Evolutionary conservation across 2,888 invertebrate genomes (phyloP), one percentile per base, ranked within the genome.

Genomic region (Polymixis lichenea): DNA sequence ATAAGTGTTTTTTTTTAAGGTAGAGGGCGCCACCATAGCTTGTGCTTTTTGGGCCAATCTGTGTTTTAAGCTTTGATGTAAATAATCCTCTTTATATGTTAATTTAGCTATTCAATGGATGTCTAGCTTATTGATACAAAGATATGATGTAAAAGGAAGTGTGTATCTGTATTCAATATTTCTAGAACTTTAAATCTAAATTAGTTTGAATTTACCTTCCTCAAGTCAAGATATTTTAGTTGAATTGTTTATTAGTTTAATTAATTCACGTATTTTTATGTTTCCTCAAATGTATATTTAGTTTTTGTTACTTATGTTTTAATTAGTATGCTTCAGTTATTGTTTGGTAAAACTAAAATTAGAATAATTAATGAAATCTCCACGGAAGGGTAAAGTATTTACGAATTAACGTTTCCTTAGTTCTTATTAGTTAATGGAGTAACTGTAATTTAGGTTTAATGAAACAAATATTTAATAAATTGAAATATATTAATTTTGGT

Each of bases 381-480:
- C 60, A 74, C 49, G 78, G 61, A 84, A 84, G 75, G 78, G 80
- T 83, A 82, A 85, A 78, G 60, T 82, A 80, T 85, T 85, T 67
- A 86, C 56, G 61, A 83, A 77, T 78, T 78, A 70, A 76, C 43
- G 60, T 82, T 82, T 84, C 58, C 32, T 86, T 82, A 82, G 74
- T 79, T 86, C 72, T 79, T 80, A 74, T 87, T 87, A 87, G 81
- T 78, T 80, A 80, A 82, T 76, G 78, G 74, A 87, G 78, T 82
- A 75, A 83, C 68, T 78, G 73, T 86, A 88, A 82, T 84, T 78
- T 86, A 87, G 75, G 62, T 83, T 75, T 81, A 86, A 75, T 22
- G 75, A 76, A 88, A 85, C 67, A 76, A 83, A 85, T 86, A 87
- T 88, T 87, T 84, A 88, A 87, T 87, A 85, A 88, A 87, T 8